phyloP scores from a whole-genome alignment of 2,113 vertebrate genomes.

The Onychorhynchus coronatus region DNA sequence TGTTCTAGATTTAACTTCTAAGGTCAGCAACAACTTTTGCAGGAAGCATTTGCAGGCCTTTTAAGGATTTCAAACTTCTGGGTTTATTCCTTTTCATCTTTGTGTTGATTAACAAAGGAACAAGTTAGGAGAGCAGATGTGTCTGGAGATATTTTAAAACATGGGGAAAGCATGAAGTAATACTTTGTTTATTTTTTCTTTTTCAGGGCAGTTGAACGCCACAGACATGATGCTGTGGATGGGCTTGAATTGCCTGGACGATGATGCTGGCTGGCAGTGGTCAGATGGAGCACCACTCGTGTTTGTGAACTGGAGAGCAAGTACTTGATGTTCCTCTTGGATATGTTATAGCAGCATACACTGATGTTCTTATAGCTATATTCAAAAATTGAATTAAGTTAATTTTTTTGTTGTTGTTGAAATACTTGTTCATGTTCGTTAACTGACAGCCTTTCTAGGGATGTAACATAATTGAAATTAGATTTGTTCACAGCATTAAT shows the following conservation, averaged over 20 bases:
- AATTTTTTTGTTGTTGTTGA: not conserved
- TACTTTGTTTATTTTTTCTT: not conserved
- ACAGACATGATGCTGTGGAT: slow-evolving; percentile 82
- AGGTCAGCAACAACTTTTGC: not conserved
- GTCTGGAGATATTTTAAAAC: not conserved
- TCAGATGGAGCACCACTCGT: slow-evolving; percentile 83
- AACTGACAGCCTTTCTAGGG: not conserved
- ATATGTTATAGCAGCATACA: not conserved
- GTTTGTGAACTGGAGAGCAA: slow-evolving; percentile 85
- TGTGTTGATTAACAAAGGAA: not conserved
- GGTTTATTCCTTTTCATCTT: not conserved
- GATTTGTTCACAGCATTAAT: not conserved
- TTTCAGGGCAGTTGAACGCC: slow-evolving; percentile 80
- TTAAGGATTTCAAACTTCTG: not conserved
- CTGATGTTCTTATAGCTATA: not conserved
- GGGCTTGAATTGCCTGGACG: slow-evolving; percentile 85
- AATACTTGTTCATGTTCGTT: not conserved
- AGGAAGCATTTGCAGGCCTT: not conserved
- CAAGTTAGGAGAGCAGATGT: not conserved
- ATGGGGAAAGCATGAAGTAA: not conserved
- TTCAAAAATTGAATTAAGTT: not conserved
- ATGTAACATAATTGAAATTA: not conserved
- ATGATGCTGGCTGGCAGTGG: slow-evolving; percentile 88
- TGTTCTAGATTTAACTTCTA: not conserved
- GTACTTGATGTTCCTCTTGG: slow-evolving; percentile 59